Evolutionary conservation across 1,140 invertebrate species (phyloP), one percentile per base, ranked within the genome.

Genomic region (Octopus bimaculoides): DNA sequence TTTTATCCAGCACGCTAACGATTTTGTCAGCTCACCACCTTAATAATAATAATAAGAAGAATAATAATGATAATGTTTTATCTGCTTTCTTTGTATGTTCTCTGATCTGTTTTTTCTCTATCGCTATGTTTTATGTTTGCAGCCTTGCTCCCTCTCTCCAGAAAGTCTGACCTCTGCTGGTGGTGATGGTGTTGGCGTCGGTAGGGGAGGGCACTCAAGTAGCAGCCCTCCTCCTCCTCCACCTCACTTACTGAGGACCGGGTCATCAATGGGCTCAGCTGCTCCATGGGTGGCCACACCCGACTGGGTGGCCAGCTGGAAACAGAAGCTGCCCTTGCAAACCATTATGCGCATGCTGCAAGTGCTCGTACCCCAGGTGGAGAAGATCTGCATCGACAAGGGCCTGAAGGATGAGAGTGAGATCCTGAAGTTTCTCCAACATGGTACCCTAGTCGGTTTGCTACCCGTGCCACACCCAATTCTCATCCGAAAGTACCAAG

Each of bases 331-430:
- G 80, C 98, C 98, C 1, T 90, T 99, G 77, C 98, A 99, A 92
- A 99, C 98, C 54, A 99, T 99, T 81, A 99, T 99, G 97, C 92
- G 98, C 84, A 92, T 99, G 85, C 91, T 99, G 71, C 98, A 99
- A 92, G 98, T 99, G 14, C 91, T 99, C 2, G 98, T 99, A 75
- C 98, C 98, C 75, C 98, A 99, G 92, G 98, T 99, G 10, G 98
- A 99, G 91, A 99, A 99, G 92, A 99, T 99, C 85, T 99, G 98
- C 90, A 99, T 99, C 87, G 98, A 99, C 90, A 99, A 99, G 89
- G 97, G 97, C n/a, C 90, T 99, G 81, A 99, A 98, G 7, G 98
- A 99, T 91, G 98, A 99, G 91, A 98, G 96, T 90, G 98, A 99
- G 92, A 99, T 99, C 89, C 92, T 99, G 12, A 98, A 98, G 88